Evolutionary conservation across 2,888 invertebrate species (phyloP), one percentile per base, ranked within the genome.

Genomic region (Leptinotarsa haldemani): DNA sequence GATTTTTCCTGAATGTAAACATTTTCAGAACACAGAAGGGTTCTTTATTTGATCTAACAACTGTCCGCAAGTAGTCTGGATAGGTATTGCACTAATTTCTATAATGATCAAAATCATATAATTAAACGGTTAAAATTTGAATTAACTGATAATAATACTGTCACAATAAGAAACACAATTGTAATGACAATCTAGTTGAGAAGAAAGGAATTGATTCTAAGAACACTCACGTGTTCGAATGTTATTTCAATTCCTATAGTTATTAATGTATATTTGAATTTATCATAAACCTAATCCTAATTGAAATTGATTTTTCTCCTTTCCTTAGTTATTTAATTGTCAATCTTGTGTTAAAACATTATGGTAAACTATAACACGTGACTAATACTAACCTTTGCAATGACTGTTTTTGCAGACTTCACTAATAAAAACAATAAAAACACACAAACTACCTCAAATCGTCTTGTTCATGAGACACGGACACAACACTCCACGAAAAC

Each of bases 401-500:
- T 65, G 40, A 18, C 61, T 50, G 50, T 64, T 64, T 25, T 18
- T 58, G 65, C 72, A 53, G 46, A 74, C 70, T 69, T 75, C 70
- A 66, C 69, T 61, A 22, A 58, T 64, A 75, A 75, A 74, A 71
- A 69, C 46, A 22, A 30, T 58, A 74, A 74, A 74, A 71, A 69
- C 70, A 68, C 69, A 61, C 53, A 74, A 74, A 74, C 30, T 64
- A 40, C 48, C 71, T 64, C 12, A 69, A 70, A 73, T 52, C 50
- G 65, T 40, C 40, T 40, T 40, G 40, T 12, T 65, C 75, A 75
- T 71, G 63, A 65, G 70, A 74, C 77, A 77, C 77, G 7, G 18
- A 52, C 52, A 52, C 52, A 69, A 76, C 78, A 76, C 69, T 70
- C 73, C 63, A 76, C 66, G 73, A 78, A 71, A 76, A 79, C 77